Base-by-base conservation (phyloP, 2,797 vertebrate genomes). In the Cyprinella venusta region DNA sequence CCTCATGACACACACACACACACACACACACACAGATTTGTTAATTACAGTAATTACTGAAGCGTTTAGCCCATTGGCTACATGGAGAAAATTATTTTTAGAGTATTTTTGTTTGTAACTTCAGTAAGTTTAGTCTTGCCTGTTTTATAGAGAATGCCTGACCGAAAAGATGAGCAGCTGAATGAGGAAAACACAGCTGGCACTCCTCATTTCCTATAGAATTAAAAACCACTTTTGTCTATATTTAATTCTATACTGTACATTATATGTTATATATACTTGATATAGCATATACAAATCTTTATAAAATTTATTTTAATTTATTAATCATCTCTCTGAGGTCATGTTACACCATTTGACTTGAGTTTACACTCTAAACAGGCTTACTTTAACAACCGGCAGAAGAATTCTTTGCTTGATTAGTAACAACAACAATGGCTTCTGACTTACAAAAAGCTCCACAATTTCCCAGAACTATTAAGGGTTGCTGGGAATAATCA, bases 381-480 rank as follows among this genome's bases (percentile, higher is more conserved):
- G 21, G 24, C 24, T 69, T 18, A 30, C 16, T 13, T 56, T 42
- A 21, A 78, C 26, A 33, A 59, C 10, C 6, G 1, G 19, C 24
- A 52, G 5, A 74, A 36, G 5, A 74, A 72, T 38, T 3, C 15
- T 64, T 52, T 24, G 42, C 13, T 36, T 12, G 40, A 65, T 76
- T 8, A 52, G 10, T 48, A 36, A 65, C 61, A 75, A 69, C 48
- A 56, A 26, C 42, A 82, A 21, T 52, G 16, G 8, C 59, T 52
- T 61, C 30, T 74, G 13, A 61, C 40, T 19, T 24, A 69, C 9
- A 38, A 36, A 81, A 30, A 24, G 5, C 80, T 24, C 45, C 16
- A 64, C 56, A 52, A 50, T 75, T 82, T 82, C 63, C 33, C 71
- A 56, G 80, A 68, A 40, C 40, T 81, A 42, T 56, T 56, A 42